Base-by-base conservation (phyloP, 2,888 invertebrate species). In the Drosophila melanosoma region DNA sequence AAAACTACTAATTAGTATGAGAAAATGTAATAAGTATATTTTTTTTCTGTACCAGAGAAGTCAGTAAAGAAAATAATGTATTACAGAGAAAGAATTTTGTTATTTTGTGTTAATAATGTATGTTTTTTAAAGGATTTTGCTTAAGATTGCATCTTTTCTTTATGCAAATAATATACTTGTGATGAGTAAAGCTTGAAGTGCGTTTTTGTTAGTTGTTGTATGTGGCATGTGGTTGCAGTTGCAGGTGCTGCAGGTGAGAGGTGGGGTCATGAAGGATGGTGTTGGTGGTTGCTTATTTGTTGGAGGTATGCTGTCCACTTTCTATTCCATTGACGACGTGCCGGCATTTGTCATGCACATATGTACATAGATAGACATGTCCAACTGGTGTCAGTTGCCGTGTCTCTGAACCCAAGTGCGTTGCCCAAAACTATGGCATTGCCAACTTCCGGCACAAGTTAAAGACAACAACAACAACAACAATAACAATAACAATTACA, bases 271-370 rank as follows among this genome's bases (percentile, higher is more conserved):
- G 35, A 48, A 7, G 23, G 12, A 45, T 45, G 40, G 29, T 12
- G 45, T 49, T 57, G 32, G 15, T 45, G 20, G 45, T 35, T 29
- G 38, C n/a, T 33, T 38, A 29, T 38, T 29, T 33, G 20, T 33
- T 42, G 29, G 60, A 51, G 62, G 15, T 54, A 20, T 49, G 35
- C 52, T 64, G 62, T 53, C 69, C 78, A 81, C 83, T 83, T 83
- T 87, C 83, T 87, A 86, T 83, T 87, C 83, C 83, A 86, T 72
- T 81, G 69, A 51, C 65, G 53, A 85, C 76, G 83, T 81, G 81
- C 65, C 48, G 83, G 77, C 75, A 78, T 85, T 67, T 35, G 68
- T 62, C 83, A 38, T 49, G 54, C 20, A 23, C 45, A n/a, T 29
- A 29, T 20, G 11, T 26, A 26, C 48, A 26, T 42, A 29, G 29